Evolutionary conservation across 2,888 invertebrate genomes (phyloP), one percentile per base, ranked within the genome.

Genomic region (Perizoma affinitatum): DNA sequence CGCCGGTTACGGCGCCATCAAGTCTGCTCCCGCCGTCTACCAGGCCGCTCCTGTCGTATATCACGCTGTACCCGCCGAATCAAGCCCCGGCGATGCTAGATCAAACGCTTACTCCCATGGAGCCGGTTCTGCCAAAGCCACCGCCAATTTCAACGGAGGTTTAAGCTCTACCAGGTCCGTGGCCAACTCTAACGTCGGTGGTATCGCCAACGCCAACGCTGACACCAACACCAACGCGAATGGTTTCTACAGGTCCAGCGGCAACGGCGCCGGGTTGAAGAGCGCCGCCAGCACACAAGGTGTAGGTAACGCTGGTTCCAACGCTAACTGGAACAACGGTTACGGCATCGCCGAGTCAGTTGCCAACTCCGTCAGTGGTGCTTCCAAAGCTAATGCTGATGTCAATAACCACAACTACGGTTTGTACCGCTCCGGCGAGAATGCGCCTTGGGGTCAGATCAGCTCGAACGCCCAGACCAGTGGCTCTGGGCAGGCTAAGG

Each of bases 401-500:
- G 42, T 54, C 41, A 56, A 9, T 49, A 44, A 58, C 70, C 9
- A 54, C 51, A 54, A 70, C 66, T 53, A 70, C 34, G 63, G 58
- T 6, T 22, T 60, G 22, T 63, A 58, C 62, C 61, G 67, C 40
- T 46, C 63, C 42, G 58, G 34, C 7, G 58, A 58, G 52, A 57
- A 51, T 10, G 10, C 53, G 11, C 52, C 38, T 35, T 79, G 79
- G 22, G 71, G 79, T 38, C 80, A 78, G 56, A 76, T 82, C 10
- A 68, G 72, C 7, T 80, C 87, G 22, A 76, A 84, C 62, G 83
- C 86, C 1, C 79, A 80, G 41, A 73, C 82, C 34, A 72, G 74
- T 5, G 89, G 88, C n/a, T 69, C 60, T 41, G 86, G 87, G 1
- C 74, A 74, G n/a, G 88, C 87, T 9, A 68, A 74, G 0, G 83